These are phyloP conservation scores for Hydropsyche tenuis DNA, from an alignment of 1,140 invertebrate genomes.

Conservation along the genomic window DNA sequence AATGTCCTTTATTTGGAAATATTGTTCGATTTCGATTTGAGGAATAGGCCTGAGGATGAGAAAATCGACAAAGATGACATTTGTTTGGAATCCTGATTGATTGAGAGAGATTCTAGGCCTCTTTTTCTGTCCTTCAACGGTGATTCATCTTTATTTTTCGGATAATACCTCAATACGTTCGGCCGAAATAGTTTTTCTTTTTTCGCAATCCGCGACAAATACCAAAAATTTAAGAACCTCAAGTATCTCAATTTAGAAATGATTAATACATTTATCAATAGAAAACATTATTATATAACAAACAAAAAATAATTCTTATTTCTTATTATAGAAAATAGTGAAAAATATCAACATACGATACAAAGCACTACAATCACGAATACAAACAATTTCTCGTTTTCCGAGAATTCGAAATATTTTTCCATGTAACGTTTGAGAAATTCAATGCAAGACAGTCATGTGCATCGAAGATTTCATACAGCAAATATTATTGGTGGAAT, in stretches of 20 bases:
- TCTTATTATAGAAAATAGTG: too few species aligned
- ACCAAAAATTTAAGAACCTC: background rate
- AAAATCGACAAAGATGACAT: conserved; percentile 33
- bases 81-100: conserved; percentile 40
- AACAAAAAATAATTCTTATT: too few species aligned
- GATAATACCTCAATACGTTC: conserved; percentile 16
- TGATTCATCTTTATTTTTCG: conserved; percentile 35
- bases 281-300: too few species aligned
- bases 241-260: too few species aligned
- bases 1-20: background rate
- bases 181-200: conserved; percentile 16
- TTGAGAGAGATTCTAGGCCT: conserved; percentile 14
- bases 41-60: background rate
- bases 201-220: conserved; percentile 6
- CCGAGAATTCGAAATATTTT: too few species aligned
- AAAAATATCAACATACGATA: too few species aligned
- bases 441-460: background rate
- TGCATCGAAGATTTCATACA: conserved; percentile 37
- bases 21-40: conserved; percentile 15
- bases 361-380: too few species aligned
- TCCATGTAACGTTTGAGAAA: too few species aligned
- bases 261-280: too few species aligned
- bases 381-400: too few species aligned
- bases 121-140: conserved; percentile 17
- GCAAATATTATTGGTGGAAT: conserved; percentile 48